phyloP scores from a whole-genome alignment of 2,888 invertebrate genomes.

The Mythimna impura region DNA sequence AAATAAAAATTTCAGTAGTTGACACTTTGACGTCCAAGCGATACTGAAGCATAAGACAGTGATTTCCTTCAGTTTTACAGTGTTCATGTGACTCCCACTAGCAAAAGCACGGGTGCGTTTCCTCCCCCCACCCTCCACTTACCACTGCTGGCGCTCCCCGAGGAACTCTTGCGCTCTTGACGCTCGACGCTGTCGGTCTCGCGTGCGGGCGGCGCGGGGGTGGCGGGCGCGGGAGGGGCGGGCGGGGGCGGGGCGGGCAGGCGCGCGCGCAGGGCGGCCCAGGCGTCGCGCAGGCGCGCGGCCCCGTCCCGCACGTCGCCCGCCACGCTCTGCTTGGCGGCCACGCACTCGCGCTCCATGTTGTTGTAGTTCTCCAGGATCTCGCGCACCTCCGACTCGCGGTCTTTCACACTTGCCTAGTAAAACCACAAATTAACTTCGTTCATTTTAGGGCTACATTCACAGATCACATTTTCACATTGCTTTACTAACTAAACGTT shows the following conservation, averaged over 20 bases:
- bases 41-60: neutral
- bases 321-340: constrained; percentile 76
- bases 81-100: constrained; percentile 24
- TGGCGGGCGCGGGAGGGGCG: constrained; percentile 29
- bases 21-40: neutral
- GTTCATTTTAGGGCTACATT: no score
- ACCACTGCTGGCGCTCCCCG: constrained; percentile 54
- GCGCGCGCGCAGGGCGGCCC: constrained; percentile 44
- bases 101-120: neutral
- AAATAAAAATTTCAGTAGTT: neutral
- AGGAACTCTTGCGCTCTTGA: constrained; percentile 2
- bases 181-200: constrained; percentile 5
- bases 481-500: no score
- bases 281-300: constrained; percentile 82
- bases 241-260: constrained; percentile 24
- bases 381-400: constrained; percentile 91
- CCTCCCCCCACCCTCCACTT: constrained; percentile 62
- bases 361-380: constrained; percentile 92
- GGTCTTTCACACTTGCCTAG: constrained; percentile 87
- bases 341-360: constrained; percentile 88
- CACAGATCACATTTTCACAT: no score
- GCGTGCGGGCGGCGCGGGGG: constrained; percentile 37
- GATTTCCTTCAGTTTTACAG: neutral
- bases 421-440: neutral
- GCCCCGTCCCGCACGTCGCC: constrained; percentile 83